phyloP scores from a whole-genome alignment of 2,113 vertebrate genomes.

The Hipposideros armiger region DNA sequence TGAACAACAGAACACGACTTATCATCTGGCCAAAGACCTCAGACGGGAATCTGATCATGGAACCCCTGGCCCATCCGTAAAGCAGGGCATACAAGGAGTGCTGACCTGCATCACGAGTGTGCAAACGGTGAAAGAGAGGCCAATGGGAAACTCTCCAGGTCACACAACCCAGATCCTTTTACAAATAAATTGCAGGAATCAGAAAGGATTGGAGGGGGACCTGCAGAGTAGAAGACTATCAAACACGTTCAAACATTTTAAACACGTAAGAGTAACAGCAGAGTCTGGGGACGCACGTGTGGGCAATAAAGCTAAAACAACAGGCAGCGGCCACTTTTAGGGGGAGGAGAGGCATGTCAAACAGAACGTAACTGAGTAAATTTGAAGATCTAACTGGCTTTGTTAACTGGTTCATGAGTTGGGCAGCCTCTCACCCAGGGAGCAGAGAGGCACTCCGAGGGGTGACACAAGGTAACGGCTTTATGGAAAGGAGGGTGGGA shows the following conservation, averaged over 20 bases:
- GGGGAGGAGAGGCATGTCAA: too few species aligned
- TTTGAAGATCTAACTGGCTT: too few species aligned
- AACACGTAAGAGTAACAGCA: background rate
- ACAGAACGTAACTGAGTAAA: too few species aligned
- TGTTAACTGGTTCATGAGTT: too few species aligned
- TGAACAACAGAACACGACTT: background rate
- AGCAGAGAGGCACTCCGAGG: too few species aligned
- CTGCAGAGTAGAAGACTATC: background rate
- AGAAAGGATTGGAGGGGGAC: background rate
- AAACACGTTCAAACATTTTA: background rate
- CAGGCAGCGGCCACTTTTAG: background rate
- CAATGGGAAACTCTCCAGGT: too few species aligned
- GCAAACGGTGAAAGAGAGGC: background rate
- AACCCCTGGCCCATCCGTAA: too few species aligned
- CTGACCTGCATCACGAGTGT: too few species aligned
- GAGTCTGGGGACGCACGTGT: background rate
- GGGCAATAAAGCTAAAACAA: background rate
- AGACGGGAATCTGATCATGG: background rate
- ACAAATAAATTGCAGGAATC: background rate
- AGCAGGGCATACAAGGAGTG: background rate
- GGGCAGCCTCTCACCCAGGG: too few species aligned
- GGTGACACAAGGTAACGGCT: too few species aligned
- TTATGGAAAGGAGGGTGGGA: too few species aligned
- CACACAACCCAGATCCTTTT: background rate
- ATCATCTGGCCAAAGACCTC: background rate